These are phyloP conservation scores for Melikaiella ostensackeni DNA, from an alignment of 2,888 invertebrate species.

Conservation along the genomic window DNA sequence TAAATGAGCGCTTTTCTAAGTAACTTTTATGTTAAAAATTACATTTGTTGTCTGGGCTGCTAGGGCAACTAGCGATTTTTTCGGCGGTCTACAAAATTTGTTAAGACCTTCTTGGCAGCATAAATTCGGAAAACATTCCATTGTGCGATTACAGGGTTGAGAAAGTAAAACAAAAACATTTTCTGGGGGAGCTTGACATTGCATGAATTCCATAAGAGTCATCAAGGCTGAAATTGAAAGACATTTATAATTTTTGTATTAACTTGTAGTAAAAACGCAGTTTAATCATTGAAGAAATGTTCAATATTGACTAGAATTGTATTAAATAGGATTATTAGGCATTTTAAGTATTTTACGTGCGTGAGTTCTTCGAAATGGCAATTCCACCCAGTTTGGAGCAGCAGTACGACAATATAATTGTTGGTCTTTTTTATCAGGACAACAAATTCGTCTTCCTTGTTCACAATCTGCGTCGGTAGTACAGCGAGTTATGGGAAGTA, in stretches of 20 bases:
- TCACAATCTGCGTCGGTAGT: constrained; percentile 84
- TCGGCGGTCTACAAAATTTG: constrained; percentile 86
- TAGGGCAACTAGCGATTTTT: constrained; percentile 83
- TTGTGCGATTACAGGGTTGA: constrained; percentile 83
- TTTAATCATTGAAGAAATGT: not conserved
- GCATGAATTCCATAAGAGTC: constrained; percentile 80
- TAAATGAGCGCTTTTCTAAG: not conserved
- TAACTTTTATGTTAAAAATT: constrained; percentile 10
- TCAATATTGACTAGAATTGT: not conserved
- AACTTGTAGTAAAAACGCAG: too few species aligned
- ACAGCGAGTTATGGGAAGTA: constrained; percentile 85
- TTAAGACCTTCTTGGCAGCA: constrained; percentile 88
- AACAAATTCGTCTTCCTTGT: constrained; percentile 83
- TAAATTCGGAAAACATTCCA: constrained; percentile 89
- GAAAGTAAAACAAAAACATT: constrained; percentile 85
- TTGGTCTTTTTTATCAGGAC: constrained; percentile 82
- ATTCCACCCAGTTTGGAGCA: constrained; percentile 81
- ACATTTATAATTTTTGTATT: constrained; percentile 38
- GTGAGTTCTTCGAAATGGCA: constrained; percentile 82
- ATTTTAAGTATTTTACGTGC: constrained; percentile 79
- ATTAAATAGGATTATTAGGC: not conserved
- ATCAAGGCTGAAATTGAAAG: constrained; percentile 61
- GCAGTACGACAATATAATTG: constrained; percentile 86
- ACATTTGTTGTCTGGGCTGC: constrained; percentile 83
- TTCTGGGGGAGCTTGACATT: constrained; percentile 85